These are phyloP conservation scores for Coranthus polyacanthus DNA, from an alignment of 2,797 vertebrate genomes.

Conservation along the genomic window DNA sequence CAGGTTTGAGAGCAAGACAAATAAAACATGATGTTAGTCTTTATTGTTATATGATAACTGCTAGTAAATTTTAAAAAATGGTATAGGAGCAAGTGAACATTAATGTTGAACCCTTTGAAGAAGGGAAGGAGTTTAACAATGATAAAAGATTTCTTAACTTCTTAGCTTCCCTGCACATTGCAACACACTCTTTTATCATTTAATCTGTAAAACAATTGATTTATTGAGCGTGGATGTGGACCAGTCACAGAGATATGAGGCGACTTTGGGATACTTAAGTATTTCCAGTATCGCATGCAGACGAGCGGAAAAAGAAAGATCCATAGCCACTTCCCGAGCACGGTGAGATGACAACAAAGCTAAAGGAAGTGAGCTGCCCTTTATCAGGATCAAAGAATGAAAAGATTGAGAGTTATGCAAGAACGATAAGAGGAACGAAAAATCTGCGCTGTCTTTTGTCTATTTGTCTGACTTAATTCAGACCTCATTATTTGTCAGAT, in stretches of 20 bases:
- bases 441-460: neutral
- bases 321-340: too few species aligned
- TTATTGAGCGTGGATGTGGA: neutral
- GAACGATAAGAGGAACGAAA: conserved; percentile 10
- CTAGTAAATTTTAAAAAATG: too few species aligned
- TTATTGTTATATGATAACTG: too few species aligned
- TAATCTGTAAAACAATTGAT: conserved; percentile 8
- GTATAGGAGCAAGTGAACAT: too few species aligned
- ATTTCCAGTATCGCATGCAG: neutral
- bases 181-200: conserved; percentile 2
- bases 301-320: neutral
- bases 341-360: neutral
- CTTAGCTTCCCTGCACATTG: neutral
- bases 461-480: conserved; percentile 24
- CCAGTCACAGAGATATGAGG: neutral
- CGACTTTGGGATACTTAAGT: neutral
- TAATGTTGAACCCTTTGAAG: too few species aligned
- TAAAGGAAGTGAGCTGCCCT: neutral
- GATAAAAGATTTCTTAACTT: neutral
- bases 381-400: neutral
- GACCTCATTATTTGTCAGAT: conserved; percentile 19
- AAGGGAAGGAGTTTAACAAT: too few species aligned
- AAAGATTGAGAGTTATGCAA: conserved; percentile 26
- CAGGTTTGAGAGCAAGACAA: too few species aligned
- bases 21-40: too few species aligned